Base-by-base conservation (phyloP, 2,113 vertebrate genomes). In the Cynocephalus volans region DNA sequence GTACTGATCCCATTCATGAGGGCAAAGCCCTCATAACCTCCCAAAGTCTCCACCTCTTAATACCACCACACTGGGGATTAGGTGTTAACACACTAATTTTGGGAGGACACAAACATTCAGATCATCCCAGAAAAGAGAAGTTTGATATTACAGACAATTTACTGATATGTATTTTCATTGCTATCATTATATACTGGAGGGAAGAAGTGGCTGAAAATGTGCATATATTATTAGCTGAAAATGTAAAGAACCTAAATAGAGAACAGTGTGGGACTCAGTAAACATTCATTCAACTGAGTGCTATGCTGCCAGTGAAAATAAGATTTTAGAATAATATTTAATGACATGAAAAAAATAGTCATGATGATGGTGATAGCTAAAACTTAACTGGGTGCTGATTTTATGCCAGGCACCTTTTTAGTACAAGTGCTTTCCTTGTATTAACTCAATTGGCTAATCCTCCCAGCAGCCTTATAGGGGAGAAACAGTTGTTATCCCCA, bases 111-210 rank as follows among this genome's bases (percentile, higher is more conserved):
- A 88, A 64, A 33, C 18, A 72, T 50, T 93, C 52, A 81, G 64
- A 70, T 81, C 64, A 33, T 77, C 89, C 88, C 36, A 89, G 58
- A 92, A 90, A 76, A 89, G 72, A 88, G 36, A 97, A 82, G 62
- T 87, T 77, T 93, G 54, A 18, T 87, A 50, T 85, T 36, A 64
- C 23, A 36, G 33, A 36, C 28, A 70, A 72, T 67, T 92, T 88
- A 60, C 88, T 89, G 4, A 72, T 91, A 33, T 21, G 18, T 76
- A 23, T 73, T 90, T 92, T 88, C 64, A 90, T 93, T 90, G 26
- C 56, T 88, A 13, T 73, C 41, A 6, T 64, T 93, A 67, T 84
- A 54, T 33, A 67, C 12, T 82, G 0, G 11, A 82, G 48, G 18
- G 72, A 96, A 18, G 23, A 96, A 56, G 41, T 88, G 7, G 56